These are phyloP conservation scores for Delichon dasypus DNA, from an alignment of 2,797 vertebrate genomes.

Conservation along the genomic window DNA sequence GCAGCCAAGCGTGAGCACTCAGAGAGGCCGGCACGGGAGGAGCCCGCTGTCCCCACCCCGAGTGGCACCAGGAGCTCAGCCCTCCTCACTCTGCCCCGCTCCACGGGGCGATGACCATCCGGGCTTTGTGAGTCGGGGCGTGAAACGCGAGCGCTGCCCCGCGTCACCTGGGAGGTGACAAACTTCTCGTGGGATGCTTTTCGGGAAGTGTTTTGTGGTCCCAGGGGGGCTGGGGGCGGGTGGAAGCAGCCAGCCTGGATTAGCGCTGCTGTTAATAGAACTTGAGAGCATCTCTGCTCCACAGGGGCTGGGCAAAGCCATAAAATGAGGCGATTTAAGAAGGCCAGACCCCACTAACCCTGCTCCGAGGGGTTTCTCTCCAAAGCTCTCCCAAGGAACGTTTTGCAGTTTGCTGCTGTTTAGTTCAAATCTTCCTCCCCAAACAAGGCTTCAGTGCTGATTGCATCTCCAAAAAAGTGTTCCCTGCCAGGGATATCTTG, in stretches of 20 bases:
- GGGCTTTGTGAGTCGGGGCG: accelerated
- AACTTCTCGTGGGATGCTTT: neutral
- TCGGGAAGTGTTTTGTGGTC: neutral
- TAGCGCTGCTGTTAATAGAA: neutral
- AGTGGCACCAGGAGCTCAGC: accelerated
- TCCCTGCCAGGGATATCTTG: conserved; percentile 67
- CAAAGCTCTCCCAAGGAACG: neutral
- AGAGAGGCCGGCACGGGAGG: neutral
- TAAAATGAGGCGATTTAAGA: neutral
- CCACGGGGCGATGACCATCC: accelerated
- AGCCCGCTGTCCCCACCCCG: neutral
- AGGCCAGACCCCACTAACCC: neutral
- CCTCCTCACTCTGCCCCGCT: accelerated
- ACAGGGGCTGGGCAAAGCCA: neutral
- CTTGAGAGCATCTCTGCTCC: neutral
- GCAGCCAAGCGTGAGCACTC: conserved; percentile 4
- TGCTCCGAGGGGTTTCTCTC: neutral
- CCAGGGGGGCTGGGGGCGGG: neutral
- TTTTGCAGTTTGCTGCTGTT: conserved; percentile 3
- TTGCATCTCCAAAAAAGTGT: conserved; percentile 28
- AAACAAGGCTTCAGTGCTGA: neutral
- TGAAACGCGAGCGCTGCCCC: accelerated
- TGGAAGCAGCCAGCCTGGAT: neutral
- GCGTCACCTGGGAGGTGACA: neutral
- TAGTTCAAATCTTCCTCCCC: neutral